A percentile compares a stretch with the other conserved stretches of the same genome.
Evolutionary conservation across 2,797 vertebrate genomes (phyloP).

Genomic region (Limosa lapponica): DNA sequence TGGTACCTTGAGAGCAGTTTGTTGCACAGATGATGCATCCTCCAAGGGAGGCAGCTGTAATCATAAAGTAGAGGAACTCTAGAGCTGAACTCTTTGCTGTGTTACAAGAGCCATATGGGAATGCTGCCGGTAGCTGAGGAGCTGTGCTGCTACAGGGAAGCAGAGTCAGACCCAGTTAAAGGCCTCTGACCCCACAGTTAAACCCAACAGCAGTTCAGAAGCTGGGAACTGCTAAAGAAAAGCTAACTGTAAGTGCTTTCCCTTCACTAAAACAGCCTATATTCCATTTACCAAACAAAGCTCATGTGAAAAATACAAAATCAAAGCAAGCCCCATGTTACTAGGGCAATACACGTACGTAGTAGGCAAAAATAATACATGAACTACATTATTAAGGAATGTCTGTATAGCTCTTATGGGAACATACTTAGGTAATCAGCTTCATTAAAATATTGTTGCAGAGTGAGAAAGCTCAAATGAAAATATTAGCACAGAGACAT

Average conservation of each 20-base stretch:
- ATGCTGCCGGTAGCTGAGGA: background rate
- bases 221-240: background rate
- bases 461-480: background rate
- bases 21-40: conserved; percentile 24
- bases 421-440: background rate
- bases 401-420: background rate
- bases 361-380: background rate
- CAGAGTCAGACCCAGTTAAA: background rate
- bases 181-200: background rate
- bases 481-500: background rate
- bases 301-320: background rate
- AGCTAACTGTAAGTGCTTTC: background rate
- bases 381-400: background rate
- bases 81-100: background rate
- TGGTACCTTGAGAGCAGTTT: background rate
- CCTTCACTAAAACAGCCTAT: background rate
- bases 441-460: background rate
- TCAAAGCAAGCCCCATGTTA: background rate
- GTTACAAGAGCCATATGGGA: background rate
- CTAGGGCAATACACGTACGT: background rate
- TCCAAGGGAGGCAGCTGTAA: background rate
- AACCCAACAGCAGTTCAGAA: background rate
- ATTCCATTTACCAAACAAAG: background rate
- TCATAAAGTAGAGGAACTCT: background rate
- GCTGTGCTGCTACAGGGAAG: accelerated